Conservation (phyloP, 2,888 invertebrate genomes). For the Coleophora deauratella region DNA sequence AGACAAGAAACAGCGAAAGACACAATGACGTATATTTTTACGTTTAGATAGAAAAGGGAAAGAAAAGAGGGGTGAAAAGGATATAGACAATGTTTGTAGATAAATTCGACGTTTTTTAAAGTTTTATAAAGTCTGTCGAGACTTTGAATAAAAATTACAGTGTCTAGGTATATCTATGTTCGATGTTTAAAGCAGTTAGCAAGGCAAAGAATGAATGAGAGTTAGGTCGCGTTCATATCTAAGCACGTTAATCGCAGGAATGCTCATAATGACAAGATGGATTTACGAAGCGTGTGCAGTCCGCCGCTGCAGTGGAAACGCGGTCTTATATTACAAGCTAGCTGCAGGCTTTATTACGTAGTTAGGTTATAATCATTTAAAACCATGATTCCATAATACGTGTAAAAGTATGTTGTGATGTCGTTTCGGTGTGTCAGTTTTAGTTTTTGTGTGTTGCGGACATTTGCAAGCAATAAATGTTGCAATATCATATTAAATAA, state of each 20-base stretch:
- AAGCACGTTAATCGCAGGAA: no score
- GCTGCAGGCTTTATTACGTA: constrained; percentile 24
- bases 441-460: constrained; percentile 31
- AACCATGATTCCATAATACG: constrained; percentile 44
- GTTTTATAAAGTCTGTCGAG: no score
- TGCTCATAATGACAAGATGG: not conserved
- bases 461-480: constrained; percentile 50
- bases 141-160: no score
- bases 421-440: constrained; percentile 43
- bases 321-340: not conserved
- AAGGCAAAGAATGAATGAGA: no score
- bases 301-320: not conserved
- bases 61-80: not conserved
- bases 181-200: no score
- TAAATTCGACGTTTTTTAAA: no score
- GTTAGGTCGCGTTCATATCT: no score
- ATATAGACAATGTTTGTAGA: not conserved
- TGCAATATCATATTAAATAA: constrained; percentile 48
- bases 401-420: constrained; percentile 28
- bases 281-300: not conserved
- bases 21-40: constrained; percentile 14
- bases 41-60: not conserved
- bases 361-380: constrained; percentile 39
- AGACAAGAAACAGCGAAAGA: constrained; percentile 15
- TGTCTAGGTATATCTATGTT: no score